These are phyloP conservation scores for Dione vanillae DNA, from an alignment of 2,888 invertebrate species.

Conservation along the genomic window DNA sequence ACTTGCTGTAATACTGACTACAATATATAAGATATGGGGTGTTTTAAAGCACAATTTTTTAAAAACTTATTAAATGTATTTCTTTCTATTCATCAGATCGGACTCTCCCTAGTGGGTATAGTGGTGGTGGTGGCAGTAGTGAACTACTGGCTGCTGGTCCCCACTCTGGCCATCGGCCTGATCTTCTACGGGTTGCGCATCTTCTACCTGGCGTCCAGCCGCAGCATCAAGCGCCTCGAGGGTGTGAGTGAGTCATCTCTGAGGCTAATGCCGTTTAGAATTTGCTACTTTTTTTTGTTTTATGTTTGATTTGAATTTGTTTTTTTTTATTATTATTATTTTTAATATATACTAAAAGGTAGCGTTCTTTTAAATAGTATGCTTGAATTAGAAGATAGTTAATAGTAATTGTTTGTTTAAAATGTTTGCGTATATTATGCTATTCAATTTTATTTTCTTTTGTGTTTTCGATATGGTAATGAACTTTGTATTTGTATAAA, in stretches of 20 bases:
- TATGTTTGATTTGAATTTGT: not conserved
- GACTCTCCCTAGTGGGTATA: constrained; percentile 91
- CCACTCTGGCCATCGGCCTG: constrained; percentile 87
- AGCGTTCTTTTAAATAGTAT: not conserved
- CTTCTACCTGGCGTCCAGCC: constrained; percentile 91
- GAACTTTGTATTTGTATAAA: too few relatives aligned
- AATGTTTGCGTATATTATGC: too few relatives aligned
- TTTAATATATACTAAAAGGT: not conserved
- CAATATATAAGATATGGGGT: too few relatives aligned
- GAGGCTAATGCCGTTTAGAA: constrained; percentile 53
- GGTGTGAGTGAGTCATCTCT: constrained; percentile 89
- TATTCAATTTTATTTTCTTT: too few relatives aligned
- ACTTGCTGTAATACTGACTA: too few relatives aligned
- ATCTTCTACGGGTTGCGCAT: constrained; percentile 90
- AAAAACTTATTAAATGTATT: not conserved
- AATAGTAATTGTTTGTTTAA: too few relatives aligned
- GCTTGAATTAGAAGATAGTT: not conserved
- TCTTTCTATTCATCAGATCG: constrained; percentile 82
- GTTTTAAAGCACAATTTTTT: too few relatives aligned
- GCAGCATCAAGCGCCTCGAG: constrained; percentile 92
- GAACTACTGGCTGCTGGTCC: constrained; percentile 89
- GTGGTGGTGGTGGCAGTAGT: constrained; percentile 90
- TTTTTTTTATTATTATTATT: too few relatives aligned
- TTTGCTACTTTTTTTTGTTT: constrained; percentile 36
- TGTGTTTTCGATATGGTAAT: too few relatives aligned